phyloP scores from a whole-genome alignment of 2,888 invertebrate species.

The Zeuzera pyrina region DNA sequence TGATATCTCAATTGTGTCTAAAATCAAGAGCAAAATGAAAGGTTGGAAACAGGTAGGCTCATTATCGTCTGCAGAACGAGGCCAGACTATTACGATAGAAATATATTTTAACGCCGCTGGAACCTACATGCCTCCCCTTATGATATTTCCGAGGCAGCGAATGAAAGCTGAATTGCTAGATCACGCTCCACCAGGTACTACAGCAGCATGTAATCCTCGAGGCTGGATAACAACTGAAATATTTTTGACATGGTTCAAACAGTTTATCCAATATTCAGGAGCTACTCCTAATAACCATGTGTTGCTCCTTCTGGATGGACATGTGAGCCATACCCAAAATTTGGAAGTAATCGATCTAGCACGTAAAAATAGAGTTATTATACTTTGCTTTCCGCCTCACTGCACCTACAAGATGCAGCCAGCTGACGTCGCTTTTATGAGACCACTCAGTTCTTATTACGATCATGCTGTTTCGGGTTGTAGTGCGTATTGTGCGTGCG shows the following conservation, averaged over 20 bases:
- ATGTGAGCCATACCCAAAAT: slow-evolving; percentile 15
- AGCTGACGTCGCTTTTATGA: slow-evolving; percentile 20
- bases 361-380: slow-evolving; percentile 24
- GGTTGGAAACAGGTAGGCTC: slow-evolving; percentile 14
- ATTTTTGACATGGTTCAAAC: slow-evolving; percentile 20
- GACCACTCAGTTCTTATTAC: slow-evolving; percentile 21
- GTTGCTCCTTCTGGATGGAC: slow-evolving; percentile 33
- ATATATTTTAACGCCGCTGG: slow-evolving; percentile 2
- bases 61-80: slow-evolving; percentile 24
- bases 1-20: slow-evolving; percentile 11
- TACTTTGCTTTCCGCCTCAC: slow-evolving; percentile 32
- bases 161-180: slow-evolving; percentile 22
- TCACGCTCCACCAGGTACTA: slow-evolving; percentile 23
- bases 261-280: slow-evolving; percentile 15
- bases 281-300: slow-evolving; percentile 15
- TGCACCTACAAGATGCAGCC: slow-evolving; percentile 15
- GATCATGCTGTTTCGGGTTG: too few relatives aligned
- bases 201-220: slow-evolving; percentile 16
- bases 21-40: slow-evolving; percentile 12
- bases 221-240: slow-evolving; percentile 21
- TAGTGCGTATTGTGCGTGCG: too few relatives aligned
- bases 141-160: slow-evolving; percentile 25
- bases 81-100: slow-evolving; percentile 15
- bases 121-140: slow-evolving; percentile 19
- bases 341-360: slow-evolving; percentile 25